Evolutionary conservation across 2,797 vertebrate species (phyloP), one percentile per base, ranked within the genome.

Genomic region (Calcarius lapponicus): DNA sequence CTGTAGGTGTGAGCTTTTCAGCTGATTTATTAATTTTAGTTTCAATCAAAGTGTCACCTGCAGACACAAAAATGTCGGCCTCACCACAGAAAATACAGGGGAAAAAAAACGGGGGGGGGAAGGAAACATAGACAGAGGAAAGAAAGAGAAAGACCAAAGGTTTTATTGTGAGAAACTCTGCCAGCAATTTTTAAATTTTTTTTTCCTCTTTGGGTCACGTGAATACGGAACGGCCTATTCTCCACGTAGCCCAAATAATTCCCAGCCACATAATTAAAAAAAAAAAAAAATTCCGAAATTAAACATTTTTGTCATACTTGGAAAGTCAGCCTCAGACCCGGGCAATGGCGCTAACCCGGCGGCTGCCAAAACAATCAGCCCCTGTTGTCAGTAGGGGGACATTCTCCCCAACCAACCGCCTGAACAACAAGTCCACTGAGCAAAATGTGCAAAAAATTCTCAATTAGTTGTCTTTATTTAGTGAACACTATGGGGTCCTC

Each of bases 391-490:
- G 97, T 96, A 96, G 97, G 97, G 97, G 97, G 90, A 98, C 97
- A 97, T 98, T 98, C 97, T 98, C 97, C 95, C 96, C 97, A 97
- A 97, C 97, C 97, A 97, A 97, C 97, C 4, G 95, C 97, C 97
- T 97, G 98, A 97, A 98, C 97, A 97, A 97, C 97, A 96, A 96
- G 97, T 97, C 98, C 97, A 96, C 97, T 95, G 96, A 97, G 97
- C 97, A 98, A 98, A 98, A 98, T 98, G 98, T 98, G 98, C 98
- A 98, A 98, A 97, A 98, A 98, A 98, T 98, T 98, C 98, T 98
- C 98, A 98, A 98, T 98, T 98, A 98, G 98, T 98, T 98, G 98
- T 98, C 98, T 98, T 98, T 98, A 98, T 98, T 98, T 98, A 97
- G 98, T 90, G 97, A 98, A 96, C 98, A 96, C 98, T 97, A 98